Evolutionary conservation across 2,888 invertebrate genomes (phyloP), one percentile per base, ranked within the genome.

Genomic region (Hypselothyrea guttata): DNA sequence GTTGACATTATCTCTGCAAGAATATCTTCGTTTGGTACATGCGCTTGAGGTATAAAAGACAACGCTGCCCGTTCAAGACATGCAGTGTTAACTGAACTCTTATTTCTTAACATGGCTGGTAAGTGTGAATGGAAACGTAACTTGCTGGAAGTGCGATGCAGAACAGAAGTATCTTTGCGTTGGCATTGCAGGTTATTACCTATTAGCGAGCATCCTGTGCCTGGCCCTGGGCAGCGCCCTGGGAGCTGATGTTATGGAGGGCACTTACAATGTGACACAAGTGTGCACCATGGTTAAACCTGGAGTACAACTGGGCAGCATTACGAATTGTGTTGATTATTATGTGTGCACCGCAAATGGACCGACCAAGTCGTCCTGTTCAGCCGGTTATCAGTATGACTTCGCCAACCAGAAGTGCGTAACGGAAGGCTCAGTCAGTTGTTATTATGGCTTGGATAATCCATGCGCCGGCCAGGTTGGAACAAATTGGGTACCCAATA

Each of bases 191-290:
- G 76, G 70, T 34, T 61, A 65, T 12, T 66, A 74, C 4, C 40
- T 82, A 7, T 46, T 84, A 49, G 77, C 69, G 3, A 53, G 45
- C 12, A 38, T 71, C 31, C 40, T 75, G 27, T 56, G 61, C 56
- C 38, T 72, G 51, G 47, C 48, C 28, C 31, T 67, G 31, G 51
- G 45, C 35, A 52, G 34, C 33, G 73, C 68, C 11, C n/a, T 72
- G 9, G 56, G 48, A 41, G 48, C 13, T 0, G 35, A 4, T 1
- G 8, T 73, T 4, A 1, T 62, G 5, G 77, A 77, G 45, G 85
- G 85, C 11, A 60, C 31, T 40, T 77, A 78, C 47, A 84, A 77
- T 46, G 85, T 77, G 11, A 82, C 85, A 2, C 37, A 51, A 22
- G 33, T 57, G 8, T 77, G 77, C 13, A 53, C 71, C 2, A 7